Conservation (phyloP, 2,113 vertebrate species). For the Nothobranchius furzeri region DNA sequence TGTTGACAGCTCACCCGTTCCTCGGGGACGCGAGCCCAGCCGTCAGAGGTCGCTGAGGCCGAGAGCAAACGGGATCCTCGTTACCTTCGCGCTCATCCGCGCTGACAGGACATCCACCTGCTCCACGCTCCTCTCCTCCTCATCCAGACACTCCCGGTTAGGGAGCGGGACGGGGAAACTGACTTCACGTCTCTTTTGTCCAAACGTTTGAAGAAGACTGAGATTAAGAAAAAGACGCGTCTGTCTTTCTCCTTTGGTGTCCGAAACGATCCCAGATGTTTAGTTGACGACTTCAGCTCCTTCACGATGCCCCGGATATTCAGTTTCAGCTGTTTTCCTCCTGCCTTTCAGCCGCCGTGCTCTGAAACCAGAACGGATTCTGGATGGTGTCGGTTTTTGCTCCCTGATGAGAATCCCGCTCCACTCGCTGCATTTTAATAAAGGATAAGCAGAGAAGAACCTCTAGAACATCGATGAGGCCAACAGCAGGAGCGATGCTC, state of each 20-base stretch:
- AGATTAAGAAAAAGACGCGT: background rate
- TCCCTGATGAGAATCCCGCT: constrained; percentile 25
- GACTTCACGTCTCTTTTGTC: background rate
- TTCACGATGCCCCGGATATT: too few species aligned
- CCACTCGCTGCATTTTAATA: constrained; percentile 33
- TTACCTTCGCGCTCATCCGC: constrained; percentile 19
- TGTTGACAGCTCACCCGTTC: constrained; percentile 34
- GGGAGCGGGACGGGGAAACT: constrained; percentile 3
- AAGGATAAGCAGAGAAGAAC: constrained; percentile 22
- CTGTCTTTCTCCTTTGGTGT: background rate
- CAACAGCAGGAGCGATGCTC: constrained; percentile 69
- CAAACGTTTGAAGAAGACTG: background rate
- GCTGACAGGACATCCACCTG: constrained; percentile 21
- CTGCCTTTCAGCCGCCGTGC: constrained; percentile 4
- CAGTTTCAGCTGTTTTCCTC: background rate
- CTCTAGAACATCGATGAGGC: constrained; percentile 59
- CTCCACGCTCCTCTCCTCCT: background rate
- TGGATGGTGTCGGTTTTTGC: constrained; percentile 16
- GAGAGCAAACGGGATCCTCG: constrained; percentile 38
- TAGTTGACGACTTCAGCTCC: too few species aligned
- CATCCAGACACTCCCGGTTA: background rate
- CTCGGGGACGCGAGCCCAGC: constrained; percentile 9
- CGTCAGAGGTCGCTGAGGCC: constrained; percentile 2
- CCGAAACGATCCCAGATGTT: too few species aligned
- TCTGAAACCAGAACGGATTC: constrained; percentile 37